Base-by-base conservation (phyloP, 2,888 invertebrate genomes). In the Neoascia interrupta region DNA sequence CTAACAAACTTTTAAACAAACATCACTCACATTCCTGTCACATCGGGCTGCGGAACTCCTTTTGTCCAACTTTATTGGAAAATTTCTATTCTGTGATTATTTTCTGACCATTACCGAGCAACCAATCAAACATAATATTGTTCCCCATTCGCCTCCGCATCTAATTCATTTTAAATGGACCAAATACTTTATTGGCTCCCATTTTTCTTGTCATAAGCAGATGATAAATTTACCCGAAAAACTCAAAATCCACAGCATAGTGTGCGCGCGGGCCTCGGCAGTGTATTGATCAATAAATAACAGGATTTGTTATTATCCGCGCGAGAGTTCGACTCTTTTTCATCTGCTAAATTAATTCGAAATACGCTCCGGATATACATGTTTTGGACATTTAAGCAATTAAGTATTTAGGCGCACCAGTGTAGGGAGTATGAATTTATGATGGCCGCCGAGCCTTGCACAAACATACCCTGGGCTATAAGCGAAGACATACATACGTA, bases 161-260 rank as follows among this genome's bases (percentile, higher is more conserved):
- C 53, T 68, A 68, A 68, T 63, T 63, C 75, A 63, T 60, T 75
- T 69, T 63, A 69, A 75, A 75, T 69, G 69, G 56, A 69, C 69
- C 63, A 69, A 56, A 51, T 56, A 63, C 56, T 69, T 56, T 41
- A 49, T 43, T 18, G 37, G 45, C 51, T n/a, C 51, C 43, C 37
- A 76, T 76, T 76, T 76, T 70, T 76, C 75, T 76, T 76, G 75
- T 76, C 75, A 76, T 58, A 76, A 76, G 51, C 70, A 76, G 75
- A 76, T 76, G 75, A 76, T 70, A 76, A 51, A 70, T 70, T 70
- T 69, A n/a, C 18, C 1, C 1, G 21, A 56, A 45, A 68, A 47
- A 39, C 11, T 13, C 45, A 47, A 49, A 58, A 61, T 63, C 56
- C 41, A 39, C 21, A 64, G 49, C 47, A 43, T 34, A 58, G 2